Evolutionary conservation across 2,888 invertebrate genomes (phyloP), one percentile per base, ranked within the genome.

Genomic region (Tryphoninae sp.): DNA sequence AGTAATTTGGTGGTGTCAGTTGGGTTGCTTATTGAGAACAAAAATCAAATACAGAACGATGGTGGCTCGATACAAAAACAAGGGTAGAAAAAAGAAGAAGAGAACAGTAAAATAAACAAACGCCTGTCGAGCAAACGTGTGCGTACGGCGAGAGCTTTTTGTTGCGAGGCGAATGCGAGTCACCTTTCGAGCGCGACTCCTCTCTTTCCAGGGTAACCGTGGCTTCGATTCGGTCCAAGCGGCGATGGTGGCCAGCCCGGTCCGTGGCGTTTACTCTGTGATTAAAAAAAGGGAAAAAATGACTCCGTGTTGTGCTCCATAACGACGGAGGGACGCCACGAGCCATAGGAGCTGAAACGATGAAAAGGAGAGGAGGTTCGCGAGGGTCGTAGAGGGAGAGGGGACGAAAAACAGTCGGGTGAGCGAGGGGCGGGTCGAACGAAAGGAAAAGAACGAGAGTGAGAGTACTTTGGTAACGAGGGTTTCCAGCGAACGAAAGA

Each of bases 261-360:
- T 51, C 73, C 55, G 42, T 58, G 73, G 84, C 85, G 84, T 88
- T 87, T 86, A 86, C 87, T 86, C 85, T 84, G 87, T 87, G 87
- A 88, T 88, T 88, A 88, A 88, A 88, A 87, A 33, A 33, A 33
- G 6, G 7, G 85, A 88, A 88, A 86, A 87, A 86, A 84, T 85
- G 87, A 87, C 87, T 87, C 83, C 77, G 77, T 84, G 85, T 82
- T 85, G 81, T 81, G 65, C 59, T 81, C 71, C 22, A 49, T 40
- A 65, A 69, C 58, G 77, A 55, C 62, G 67, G 62, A 62, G 51
- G 77, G 53, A 64, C 40, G 62, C 67, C 13, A 22, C 26, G 62
- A 16, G 2, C 68, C 33, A 68, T 59, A 55, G 53, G 59, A 53
- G 59, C 67, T 68, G 76, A 62, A 62, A 77, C 51, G 72, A 72